phyloP scores from a whole-genome alignment of 2,797 vertebrate genomes.

The Petrocephalus sullivani region DNA sequence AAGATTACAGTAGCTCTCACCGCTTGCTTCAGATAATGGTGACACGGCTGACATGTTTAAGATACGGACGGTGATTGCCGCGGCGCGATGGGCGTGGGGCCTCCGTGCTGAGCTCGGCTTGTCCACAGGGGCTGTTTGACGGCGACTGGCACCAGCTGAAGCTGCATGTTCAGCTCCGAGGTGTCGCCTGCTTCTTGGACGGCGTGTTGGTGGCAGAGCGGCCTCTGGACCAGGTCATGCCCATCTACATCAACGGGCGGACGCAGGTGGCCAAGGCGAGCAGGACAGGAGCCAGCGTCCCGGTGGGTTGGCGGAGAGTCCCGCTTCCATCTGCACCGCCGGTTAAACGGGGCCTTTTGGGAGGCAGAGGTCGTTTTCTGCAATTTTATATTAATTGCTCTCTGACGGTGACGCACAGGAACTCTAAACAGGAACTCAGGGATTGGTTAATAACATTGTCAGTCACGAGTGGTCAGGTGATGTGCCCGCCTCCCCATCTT shows the following conservation, averaged over 20 bases:
- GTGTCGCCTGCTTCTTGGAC: constrained; percentile 60
- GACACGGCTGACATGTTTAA: not conserved
- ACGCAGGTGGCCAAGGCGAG: constrained; percentile 65
- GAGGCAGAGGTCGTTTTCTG: not conserved
- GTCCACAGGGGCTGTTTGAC: constrained; percentile 61
- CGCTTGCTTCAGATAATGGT: not conserved
- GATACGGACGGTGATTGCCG: not conserved
- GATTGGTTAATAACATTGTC: not conserved
- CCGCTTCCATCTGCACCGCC: not conserved
- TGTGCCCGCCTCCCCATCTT: not conserved
- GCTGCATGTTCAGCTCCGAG: constrained; percentile 56
- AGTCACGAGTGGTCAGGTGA: not conserved
- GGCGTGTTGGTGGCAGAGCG: constrained; percentile 50
- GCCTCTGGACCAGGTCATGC: constrained; percentile 50
- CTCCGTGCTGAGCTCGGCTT: not conserved
- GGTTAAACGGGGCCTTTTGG: not conserved
- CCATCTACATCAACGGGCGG: constrained; percentile 72
- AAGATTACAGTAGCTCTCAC: not conserved
- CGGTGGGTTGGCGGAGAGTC: constrained; percentile 52
- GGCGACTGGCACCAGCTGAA: constrained; percentile 74
- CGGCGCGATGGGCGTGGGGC: not conserved
- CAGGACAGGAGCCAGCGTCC: constrained; percentile 50
- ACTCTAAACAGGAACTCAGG: no score
- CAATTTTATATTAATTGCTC: not conserved
- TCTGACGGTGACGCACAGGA: not conserved